Evolutionary conservation across 2,888 invertebrate species (phyloP), one percentile per base, ranked within the genome.

Genomic region (Neelides folsomi): DNA sequence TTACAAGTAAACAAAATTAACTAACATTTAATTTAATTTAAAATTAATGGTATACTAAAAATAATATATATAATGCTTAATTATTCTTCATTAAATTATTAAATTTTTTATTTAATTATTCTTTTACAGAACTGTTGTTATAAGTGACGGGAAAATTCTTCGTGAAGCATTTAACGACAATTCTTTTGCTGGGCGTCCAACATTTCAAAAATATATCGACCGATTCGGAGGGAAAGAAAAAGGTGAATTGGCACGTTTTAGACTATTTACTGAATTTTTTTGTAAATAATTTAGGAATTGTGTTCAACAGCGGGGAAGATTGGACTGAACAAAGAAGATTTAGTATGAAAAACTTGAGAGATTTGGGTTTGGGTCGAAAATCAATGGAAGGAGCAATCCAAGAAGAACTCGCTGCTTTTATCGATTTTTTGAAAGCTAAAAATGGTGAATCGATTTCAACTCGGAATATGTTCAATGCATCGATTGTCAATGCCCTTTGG

Each of bases 401-500:
- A 13, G 45, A 49, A 37, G 55, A 55, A 46, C 19, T 53, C 4
- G 12, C 9, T 1, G 52, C 49, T 10, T 49, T 55, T n/a, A 42
- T 46, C 2, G 47, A 49, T 5, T 15, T 36, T 40, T 38, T 53
- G 7, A 37, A 34, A 5, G 39, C 20, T 1, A 7, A 36, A 15
- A 19, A 34, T 1, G 53, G 44, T 1, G 34, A 49, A 16, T 13
- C 53, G 1, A 27, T 53, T 12, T 45, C 36, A 16, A 46, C 44
- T 6, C n/a, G 18, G 13, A 19, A 39, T 34, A 27, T 38, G 10
- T 49, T 55, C 19, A 49, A 55, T 44, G 46, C 41, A 36, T 35
- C 53, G n/a, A 38, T 53, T 8, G 20, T 55, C 16, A 55, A 55
- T 45, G 49, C 43, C 7, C 43, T 55, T 1, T 58, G 54, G 51